Base-by-base conservation (phyloP, 1,140 invertebrate genomes). In the Aphaenogaster ashmeadi region DNA sequence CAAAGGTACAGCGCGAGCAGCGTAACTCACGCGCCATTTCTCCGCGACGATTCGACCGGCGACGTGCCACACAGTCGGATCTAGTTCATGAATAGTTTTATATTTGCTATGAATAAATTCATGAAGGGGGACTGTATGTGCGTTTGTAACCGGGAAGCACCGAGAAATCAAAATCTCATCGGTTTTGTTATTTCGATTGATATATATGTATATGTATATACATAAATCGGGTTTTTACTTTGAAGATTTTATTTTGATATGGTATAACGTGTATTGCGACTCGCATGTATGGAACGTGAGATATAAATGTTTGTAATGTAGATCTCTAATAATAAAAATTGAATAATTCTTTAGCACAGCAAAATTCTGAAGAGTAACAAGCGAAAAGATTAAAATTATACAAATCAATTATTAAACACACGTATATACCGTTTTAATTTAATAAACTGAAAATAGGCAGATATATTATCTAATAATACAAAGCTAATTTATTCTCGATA, bases 81-180 rank as follows among this genome's bases (percentile, higher is more conserved):
- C 69, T 84, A 74, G 80, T 83, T 84, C 80, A 84, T 84, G 80
- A 84, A 84, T 86, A 86, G 85, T 86, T 86, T 69, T 83, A 86
- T 86, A 86, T 86, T 81, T 80, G 50, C 64, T 69, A 86, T 86
- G 85, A 79, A 86, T 86, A 86, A 79, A 86, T 86, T 86, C 85
- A 86, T 86, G 85, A 86, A 80, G 47, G 62, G 41, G 41, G n/a
- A 54, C n/a, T 52, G 85, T 33, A 44, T 13, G 33, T 33, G 52
- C 54, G 80, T 60, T 84, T 75, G 69, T 84, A 62, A 84, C 72
- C 54, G 27, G 27, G 71, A 75, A 60, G 56, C 54, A n/a, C 15
- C 33, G 7, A 56, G 80, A 84, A 84, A 84, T 84, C 80, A 74
- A 84, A 84, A 56, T 84, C 80, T 27, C 52, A 83, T 83, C 27